Base-by-base conservation (phyloP, 2,797 vertebrate species). In the Cottoperca gobio region DNA sequence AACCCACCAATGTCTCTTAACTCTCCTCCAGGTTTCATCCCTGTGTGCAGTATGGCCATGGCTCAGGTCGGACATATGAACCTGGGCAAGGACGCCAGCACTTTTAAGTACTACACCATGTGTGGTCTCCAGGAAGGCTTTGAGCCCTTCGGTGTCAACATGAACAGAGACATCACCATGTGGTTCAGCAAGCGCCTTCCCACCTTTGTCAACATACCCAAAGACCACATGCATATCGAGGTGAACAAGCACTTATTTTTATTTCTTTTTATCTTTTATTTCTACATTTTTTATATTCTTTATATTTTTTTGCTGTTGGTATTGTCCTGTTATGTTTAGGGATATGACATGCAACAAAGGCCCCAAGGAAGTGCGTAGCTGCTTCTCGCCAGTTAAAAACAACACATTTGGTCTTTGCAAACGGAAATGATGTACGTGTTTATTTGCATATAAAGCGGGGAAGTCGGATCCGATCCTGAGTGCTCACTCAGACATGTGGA, bases 111-210 rank as follows among this genome's bases (percentile, higher is more conserved):
- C 89, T 99, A 98, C 65, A 99, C 98, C 58, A 98, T 99, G 97
- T 99, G 96, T 28, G 98, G 98, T 50, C 97, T 99, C 64, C 98
- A 99, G 85, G 98, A 99, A 83, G 98, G 98, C 82, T 99, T 99
- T 76, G 97, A 99, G 82, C 98, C 98, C 70, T 99, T 98, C 33
- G 97, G 96, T 16, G 98, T 99, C 81, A 99, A 99, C 93, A 99
- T 97, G 97, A 99, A 99, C 79, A 92, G 98, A 83, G 97, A 99
- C 9, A 95, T 99, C 76, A 96, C 98, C 48, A 97, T 99, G 98
- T 99, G 98, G 98, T 99, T 99, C 90, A 99, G 97, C 95, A 99
- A 99, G 91, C 98, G 97, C 65, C 94, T 99, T 75, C 97, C 98
- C 31, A 99, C 98, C 0, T 99, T 99, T 87, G 95, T 98, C 90